Conservation (phyloP, 1,140 invertebrate genomes). For the Orius laevigatus region DNA sequence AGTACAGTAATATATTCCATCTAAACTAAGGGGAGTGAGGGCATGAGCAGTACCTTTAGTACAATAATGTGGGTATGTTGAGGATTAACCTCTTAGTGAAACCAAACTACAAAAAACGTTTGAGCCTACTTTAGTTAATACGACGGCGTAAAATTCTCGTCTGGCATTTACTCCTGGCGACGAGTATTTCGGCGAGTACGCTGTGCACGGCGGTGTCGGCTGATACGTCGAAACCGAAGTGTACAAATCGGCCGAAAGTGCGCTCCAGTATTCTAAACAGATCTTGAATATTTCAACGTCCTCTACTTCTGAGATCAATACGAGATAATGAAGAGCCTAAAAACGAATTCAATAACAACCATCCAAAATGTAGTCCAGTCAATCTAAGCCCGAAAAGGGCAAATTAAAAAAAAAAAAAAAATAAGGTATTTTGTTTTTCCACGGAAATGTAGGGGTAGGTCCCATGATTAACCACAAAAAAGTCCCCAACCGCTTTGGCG, state of each 20-base stretch:
- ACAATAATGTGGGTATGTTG: too few relatives aligned
- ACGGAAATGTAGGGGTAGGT: too few relatives aligned
- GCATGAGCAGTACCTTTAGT: too few relatives aligned
- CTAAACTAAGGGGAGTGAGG: too few relatives aligned
- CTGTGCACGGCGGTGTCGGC: conserved; percentile 16
- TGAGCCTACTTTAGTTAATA: conserved; percentile 51
- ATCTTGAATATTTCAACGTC: conserved; percentile 99
- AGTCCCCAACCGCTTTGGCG: too few relatives aligned
- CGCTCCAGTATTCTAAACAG: conserved; percentile 98
- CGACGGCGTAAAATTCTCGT: conserved; percentile 46
- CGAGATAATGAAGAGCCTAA: conserved; percentile 77
- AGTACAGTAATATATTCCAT: too few relatives aligned
- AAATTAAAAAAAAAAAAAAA: too few relatives aligned
- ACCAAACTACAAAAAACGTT: neutral
- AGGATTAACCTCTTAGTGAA: too few relatives aligned
- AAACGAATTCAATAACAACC: neutral
- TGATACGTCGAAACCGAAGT: conserved; percentile 37
- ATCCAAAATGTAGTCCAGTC: too few relatives aligned
- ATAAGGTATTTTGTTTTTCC: too few relatives aligned
- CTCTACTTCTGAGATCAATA: conserved; percentile 95
- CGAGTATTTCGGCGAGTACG: conserved; percentile 10
- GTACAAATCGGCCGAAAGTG: conserved; percentile 80
- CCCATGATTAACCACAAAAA: too few relatives aligned
- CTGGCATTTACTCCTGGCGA: conserved; percentile 13
- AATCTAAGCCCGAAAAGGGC: too few relatives aligned